Base-by-base conservation (phyloP, 2,113 vertebrate species). In the Sylvia atricapilla region DNA sequence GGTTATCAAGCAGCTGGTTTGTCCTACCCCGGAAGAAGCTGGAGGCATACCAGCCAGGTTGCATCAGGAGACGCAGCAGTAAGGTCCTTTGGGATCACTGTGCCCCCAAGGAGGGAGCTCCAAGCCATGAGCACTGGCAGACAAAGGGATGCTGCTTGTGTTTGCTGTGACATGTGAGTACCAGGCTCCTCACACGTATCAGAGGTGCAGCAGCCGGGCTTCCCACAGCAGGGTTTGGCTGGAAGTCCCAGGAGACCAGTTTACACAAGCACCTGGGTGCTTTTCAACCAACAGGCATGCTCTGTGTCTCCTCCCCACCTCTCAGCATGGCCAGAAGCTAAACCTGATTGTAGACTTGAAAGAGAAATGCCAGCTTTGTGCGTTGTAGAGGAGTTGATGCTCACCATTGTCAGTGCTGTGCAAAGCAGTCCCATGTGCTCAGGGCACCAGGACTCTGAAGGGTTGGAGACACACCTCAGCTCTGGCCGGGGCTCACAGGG, bases 151-250 rank as follows among this genome's bases (percentile, higher is more conserved):
- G 59, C 68, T 86, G 27, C 0, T 5, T 23, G 9, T 8, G 7
- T 73, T 73, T 83, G 56, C 49, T 55, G 1, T 8, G 20, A 64
- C 31, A 46, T 0, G 0, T 1, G 41, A 53, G 46, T 25, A 59
- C 15, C 31, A 55, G n/a, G 37, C 8, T 44, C 46, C 46, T 86
- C 11, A 9, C 25, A 37, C 16, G 19, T 15, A 52, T 12, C 60
- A 47, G 43, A 46, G 39, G 41, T 13, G 33, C 35, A 59, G 52
- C 33, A 43, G 25, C 47, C 46, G 60, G 39, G 28, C 58, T 85
- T 77, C n/a, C n/a, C 0, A 0, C 17, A 74, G 59, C 52, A 44
- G 23, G 10, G 5, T 35, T 86, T 86, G 76, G 22, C 73, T 89
- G 81, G 43, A 53, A 88, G 49, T 20, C 41, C 23, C 75, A 52